phyloP scores from a whole-genome alignment of 2,113 vertebrate species.

The Callithrix jacchus region DNA sequence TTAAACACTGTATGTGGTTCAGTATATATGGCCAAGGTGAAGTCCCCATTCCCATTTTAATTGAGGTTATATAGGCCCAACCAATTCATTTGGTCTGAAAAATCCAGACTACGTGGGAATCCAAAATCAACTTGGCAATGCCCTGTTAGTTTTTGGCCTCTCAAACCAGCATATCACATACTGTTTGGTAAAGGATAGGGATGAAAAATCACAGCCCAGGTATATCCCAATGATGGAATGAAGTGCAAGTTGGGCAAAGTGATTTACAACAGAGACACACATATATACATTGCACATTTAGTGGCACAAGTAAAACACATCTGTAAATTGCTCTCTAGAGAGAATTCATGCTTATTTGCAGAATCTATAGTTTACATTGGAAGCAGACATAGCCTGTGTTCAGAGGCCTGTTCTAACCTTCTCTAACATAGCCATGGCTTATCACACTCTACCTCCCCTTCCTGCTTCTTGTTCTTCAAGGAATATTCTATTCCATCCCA shows the following conservation, averaged over 20 bases:
- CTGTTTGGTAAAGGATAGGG: not conserved
- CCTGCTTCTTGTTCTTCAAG: not conserved
- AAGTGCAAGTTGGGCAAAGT: not conserved
- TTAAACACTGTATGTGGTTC: constrained; percentile 49
- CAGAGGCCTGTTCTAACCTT: too few relatives aligned
- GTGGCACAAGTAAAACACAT: not conserved
- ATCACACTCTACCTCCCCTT: not conserved
- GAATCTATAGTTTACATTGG: not conserved
- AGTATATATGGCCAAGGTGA: not conserved
- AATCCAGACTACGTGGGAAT: not conserved
- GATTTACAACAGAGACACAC: not conserved
- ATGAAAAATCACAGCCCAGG: not conserved
- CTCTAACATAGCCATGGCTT: too few relatives aligned
- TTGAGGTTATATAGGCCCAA: not conserved
- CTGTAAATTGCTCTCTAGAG: not conserved
- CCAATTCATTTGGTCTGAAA: constrained; percentile 29
- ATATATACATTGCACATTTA: not conserved
- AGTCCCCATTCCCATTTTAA: constrained; percentile 9
- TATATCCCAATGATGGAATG: not conserved
- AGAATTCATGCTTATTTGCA: not conserved
- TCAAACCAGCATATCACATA: not conserved
- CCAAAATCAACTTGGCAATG: not conserved
- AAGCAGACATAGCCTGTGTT: not conserved
- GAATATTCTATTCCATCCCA: not conserved
- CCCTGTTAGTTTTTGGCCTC: not conserved